These are phyloP conservation scores for Hypena proboscidalis DNA, from an alignment of 2,888 invertebrate species.

Conservation along the genomic window DNA sequence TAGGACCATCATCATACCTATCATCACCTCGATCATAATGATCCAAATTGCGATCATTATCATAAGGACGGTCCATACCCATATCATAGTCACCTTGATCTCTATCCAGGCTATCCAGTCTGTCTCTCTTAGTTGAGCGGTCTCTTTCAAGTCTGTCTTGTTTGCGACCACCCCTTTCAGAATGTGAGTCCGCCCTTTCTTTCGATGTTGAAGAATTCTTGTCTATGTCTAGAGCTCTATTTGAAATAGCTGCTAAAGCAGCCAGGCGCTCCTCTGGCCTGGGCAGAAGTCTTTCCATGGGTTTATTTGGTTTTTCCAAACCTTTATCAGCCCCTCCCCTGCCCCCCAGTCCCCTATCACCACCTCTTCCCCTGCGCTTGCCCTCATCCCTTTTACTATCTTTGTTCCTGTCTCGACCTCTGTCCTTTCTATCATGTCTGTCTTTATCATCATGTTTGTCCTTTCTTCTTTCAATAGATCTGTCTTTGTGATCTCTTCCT, in stretches of 20 bases:
- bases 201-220: conserved; percentile 78
- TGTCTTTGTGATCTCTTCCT: conserved; percentile 80
- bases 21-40: conserved; percentile 80
- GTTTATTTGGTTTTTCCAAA: conserved; percentile 86
- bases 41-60: conserved; percentile 79
- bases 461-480: conserved; percentile 78
- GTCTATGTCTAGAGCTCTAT: conserved; percentile 74
- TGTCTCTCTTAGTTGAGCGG: conserved; percentile 78
- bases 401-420: conserved; percentile 87
- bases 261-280: conserved; percentile 87
- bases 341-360: conserved; percentile 79
- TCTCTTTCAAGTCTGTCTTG: conserved; percentile 81
- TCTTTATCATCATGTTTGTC: conserved; percentile 85
- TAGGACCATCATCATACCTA: conserved; percentile 74
- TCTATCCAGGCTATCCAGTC: conserved; percentile 77
- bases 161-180: conserved; percentile 79
- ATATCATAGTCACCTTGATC: conserved; percentile 80
- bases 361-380: conserved; percentile 81
- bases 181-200: conserved; percentile 77
- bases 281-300: conserved; percentile 87
- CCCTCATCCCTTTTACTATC: conserved; percentile 83
- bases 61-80: conserved; percentile 75
- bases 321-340: conserved; percentile 78
- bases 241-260: conserved; percentile 83
- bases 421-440: conserved; percentile 88